A percentile compares a stretch with the other conserved stretches of the same genome.
Evolutionary conservation across 2,113 vertebrate species (phyloP).

Genomic region (rat (Rattus norvegicus)): DNA sequence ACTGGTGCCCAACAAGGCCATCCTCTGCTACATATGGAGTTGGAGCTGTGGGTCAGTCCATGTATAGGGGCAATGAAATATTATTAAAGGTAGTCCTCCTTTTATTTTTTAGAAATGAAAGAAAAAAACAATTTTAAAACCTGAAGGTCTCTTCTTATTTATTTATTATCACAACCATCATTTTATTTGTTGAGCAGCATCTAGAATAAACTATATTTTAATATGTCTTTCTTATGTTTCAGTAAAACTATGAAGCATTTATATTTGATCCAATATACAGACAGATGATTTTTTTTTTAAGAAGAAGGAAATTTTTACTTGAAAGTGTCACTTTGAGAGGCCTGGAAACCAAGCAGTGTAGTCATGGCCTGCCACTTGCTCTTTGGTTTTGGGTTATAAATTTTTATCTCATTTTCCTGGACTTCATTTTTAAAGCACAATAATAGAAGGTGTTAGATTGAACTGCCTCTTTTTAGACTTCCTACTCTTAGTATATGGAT

Average conservation of each 20-base stretch:
- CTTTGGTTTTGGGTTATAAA: slow-evolving; percentile 56
- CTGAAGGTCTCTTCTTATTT: not conserved
- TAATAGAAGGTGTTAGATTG: slow-evolving; percentile 69
- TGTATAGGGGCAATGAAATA: not conserved
- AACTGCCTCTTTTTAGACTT: slow-evolving; percentile 67
- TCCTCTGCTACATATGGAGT: no score
- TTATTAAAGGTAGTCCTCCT: not conserved
- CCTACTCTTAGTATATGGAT: slow-evolving; percentile 62
- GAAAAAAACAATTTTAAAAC: not conserved
- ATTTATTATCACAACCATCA: not conserved
- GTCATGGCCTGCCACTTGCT: not conserved
- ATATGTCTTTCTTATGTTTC: not conserved
- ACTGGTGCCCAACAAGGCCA: no score
- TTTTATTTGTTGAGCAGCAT: slow-evolving; percentile 31
- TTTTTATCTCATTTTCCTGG: slow-evolving; percentile 73
- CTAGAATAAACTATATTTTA: slow-evolving; percentile 29
- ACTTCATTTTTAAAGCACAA: slow-evolving; percentile 51
- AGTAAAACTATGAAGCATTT: not conserved
- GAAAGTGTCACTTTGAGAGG: not conserved
- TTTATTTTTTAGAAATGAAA: not conserved
- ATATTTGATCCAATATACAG: slow-evolving; percentile 6
- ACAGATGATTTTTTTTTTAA: not conserved
- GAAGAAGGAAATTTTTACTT: not conserved
- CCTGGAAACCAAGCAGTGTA: not conserved
- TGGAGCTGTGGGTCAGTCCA: no score